Evolutionary conservation across 2,888 invertebrate genomes (phyloP).

Genomic region (Ecdyonurus torrentis): DNA sequence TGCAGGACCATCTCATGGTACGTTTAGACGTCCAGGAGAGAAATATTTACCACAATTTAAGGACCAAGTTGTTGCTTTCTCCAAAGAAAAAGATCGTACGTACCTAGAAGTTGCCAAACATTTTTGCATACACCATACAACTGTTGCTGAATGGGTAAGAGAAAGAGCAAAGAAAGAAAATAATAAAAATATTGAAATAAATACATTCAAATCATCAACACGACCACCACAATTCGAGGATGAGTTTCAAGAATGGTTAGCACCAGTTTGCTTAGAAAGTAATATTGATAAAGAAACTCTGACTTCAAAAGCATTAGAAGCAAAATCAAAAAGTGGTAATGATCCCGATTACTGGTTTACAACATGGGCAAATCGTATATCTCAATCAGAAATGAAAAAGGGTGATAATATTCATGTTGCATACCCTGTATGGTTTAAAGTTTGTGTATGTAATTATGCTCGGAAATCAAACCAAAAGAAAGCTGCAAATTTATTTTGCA

Average conservation of each 20-base stretch:
- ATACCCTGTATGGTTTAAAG: neutral
- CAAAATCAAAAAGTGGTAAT: too few relatives aligned
- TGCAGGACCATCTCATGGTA: neutral
- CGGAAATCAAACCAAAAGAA: neutral
- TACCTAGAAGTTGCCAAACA: slow-evolving; percentile 6
- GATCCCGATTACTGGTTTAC: neutral
- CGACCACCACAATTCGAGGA: too few relatives aligned
- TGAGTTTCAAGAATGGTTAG: neutral
- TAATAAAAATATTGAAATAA: neutral
- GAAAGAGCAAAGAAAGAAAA: neutral
- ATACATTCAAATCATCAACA: neutral
- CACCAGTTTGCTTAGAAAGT: neutral
- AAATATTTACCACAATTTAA: slow-evolving; percentile 7
- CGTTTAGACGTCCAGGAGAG: neutral
- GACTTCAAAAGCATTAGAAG: neutral
- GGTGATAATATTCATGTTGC: neutral
- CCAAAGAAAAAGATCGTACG: neutral
- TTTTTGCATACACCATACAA: slow-evolving; percentile 5
- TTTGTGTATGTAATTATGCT: neutral
- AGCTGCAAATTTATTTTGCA: neutral
- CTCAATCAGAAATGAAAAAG: neutral
- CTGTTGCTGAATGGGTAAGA: slow-evolving; percentile 7
- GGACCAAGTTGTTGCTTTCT: slow-evolving; percentile 1
- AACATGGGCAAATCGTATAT: neutral
- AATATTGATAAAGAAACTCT: neutral